These are phyloP conservation scores for Scomberomorus guttatus DNA, from an alignment of 2,797 vertebrate genomes.

Conservation along the genomic window DNA sequence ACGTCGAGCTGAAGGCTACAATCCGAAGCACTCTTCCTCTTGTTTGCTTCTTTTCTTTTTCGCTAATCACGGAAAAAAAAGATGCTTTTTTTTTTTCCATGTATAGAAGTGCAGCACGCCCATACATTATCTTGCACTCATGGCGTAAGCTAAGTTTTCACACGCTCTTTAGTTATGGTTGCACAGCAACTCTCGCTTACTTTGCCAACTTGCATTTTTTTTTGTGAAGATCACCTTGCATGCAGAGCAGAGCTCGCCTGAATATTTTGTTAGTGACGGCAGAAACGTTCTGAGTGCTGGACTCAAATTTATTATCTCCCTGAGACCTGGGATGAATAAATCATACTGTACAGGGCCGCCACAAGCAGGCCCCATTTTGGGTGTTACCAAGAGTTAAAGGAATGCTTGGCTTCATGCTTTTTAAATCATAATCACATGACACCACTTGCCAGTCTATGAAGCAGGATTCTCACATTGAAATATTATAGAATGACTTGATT, in stretches of 20 bases:
- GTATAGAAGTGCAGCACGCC: slow-evolving; percentile 31
- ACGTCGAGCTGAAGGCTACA: slow-evolving; percentile 37
- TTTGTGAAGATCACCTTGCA: slow-evolving; percentile 28
- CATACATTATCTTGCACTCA: slow-evolving; percentile 31
- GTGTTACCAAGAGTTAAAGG: slow-evolving; percentile 10
- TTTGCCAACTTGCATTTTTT: slow-evolving; percentile 27
- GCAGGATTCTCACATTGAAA: neutral
- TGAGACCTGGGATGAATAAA: neutral
- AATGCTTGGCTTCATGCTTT: slow-evolving; percentile 8
- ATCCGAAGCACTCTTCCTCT: slow-evolving; percentile 5
- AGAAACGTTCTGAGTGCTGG: slow-evolving; percentile 8
- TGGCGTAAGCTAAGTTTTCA: slow-evolving; percentile 39
- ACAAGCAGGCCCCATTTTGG: neutral
- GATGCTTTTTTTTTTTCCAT: slow-evolving; percentile 26
- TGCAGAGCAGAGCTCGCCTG: slow-evolving; percentile 13
- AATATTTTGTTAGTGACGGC: slow-evolving; percentile 29
- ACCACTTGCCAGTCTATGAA: neutral
- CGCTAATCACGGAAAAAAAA: slow-evolving; percentile 16
- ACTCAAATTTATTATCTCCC: slow-evolving; percentile 20
- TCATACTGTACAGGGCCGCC: neutral
- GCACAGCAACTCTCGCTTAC: slow-evolving; percentile 35
- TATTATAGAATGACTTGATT: no score
- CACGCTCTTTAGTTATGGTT: slow-evolving; percentile 42
- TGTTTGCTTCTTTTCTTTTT: slow-evolving; percentile 14
- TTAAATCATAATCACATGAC: slow-evolving; percentile 10